Conservation (phyloP, 2,797 vertebrate species). For the Onychomys leucogaster region DNA sequence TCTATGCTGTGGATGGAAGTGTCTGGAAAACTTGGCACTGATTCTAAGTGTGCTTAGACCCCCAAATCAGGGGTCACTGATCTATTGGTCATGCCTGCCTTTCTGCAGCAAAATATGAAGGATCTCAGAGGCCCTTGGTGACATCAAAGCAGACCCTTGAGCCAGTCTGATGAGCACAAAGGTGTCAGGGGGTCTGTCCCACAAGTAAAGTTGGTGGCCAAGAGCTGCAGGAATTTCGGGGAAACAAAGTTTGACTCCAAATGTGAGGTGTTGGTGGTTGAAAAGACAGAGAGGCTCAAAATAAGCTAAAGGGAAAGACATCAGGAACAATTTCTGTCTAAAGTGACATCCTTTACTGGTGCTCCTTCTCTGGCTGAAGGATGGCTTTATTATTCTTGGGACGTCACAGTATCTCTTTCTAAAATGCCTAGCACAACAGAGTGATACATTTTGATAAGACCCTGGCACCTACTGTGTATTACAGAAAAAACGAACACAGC, state of each 20-base stretch:
- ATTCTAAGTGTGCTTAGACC: neutral
- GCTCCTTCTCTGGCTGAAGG: neutral
- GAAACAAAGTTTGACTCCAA: constrained; percentile 18
- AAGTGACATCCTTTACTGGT: neutral
- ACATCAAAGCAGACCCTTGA: neutral
- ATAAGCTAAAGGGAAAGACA: constrained; percentile 25
- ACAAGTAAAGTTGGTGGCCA: neutral
- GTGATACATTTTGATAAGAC: neutral
- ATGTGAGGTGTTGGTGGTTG: neutral
- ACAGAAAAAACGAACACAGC: constrained; percentile 31
- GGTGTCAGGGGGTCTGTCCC: neutral
- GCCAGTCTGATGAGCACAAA: neutral
- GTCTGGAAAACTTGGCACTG: neutral
- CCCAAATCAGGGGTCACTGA: neutral
- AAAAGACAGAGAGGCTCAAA: constrained; percentile 9
- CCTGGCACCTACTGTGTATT: neutral
- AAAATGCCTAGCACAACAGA: constrained; percentile 1
- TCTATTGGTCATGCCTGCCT: neutral
- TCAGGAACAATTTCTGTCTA: neutral
- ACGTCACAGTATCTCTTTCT: neutral
- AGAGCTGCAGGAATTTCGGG: neutral
- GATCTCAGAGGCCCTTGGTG: neutral
- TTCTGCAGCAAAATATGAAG: constrained; percentile 10
- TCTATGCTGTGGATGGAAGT: neutral
- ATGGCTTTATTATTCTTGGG: neutral